Evolutionary conservation across 2,797 vertebrate genomes (phyloP).

Genomic region (Novumbra hubbsi): DNA sequence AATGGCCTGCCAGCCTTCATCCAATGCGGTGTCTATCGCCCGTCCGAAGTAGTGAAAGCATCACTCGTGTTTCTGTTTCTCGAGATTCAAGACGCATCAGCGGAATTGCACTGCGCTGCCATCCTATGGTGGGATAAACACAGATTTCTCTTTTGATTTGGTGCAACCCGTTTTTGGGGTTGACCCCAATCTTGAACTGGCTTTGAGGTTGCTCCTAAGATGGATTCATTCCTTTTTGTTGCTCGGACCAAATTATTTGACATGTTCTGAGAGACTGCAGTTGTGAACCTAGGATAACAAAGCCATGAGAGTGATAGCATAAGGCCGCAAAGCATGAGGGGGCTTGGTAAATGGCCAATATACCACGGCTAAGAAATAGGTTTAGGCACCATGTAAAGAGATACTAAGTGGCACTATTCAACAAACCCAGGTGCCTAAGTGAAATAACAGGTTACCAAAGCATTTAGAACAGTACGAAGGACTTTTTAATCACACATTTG

Average conservation of each 20-base stretch:
- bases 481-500: too few relatives aligned
- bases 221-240: background rate
- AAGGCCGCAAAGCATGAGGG: too few relatives aligned
- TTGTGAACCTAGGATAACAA: background rate
- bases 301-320: background rate
- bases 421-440: too few relatives aligned
- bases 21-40: constrained; percentile 9
- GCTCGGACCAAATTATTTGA: background rate
- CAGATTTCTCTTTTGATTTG: constrained; percentile 12
- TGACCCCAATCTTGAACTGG: background rate
- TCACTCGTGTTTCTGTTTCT: background rate
- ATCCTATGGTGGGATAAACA: background rate
- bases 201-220: too few relatives aligned
- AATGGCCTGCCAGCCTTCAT: constrained; percentile 19
- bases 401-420: too few relatives aligned
- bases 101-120: background rate
- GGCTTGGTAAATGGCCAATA: too few relatives aligned
- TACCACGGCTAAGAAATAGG: background rate
- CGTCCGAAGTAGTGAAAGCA: constrained; percentile 3
- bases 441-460: too few relatives aligned
- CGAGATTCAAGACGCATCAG: background rate
- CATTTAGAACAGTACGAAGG: too few relatives aligned
- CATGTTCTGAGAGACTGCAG: background rate
- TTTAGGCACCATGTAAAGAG: background rate
- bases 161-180: background rate